Base-by-base conservation (phyloP, 2,113 vertebrate genomes). In the Ondatra zibethicus region DNA sequence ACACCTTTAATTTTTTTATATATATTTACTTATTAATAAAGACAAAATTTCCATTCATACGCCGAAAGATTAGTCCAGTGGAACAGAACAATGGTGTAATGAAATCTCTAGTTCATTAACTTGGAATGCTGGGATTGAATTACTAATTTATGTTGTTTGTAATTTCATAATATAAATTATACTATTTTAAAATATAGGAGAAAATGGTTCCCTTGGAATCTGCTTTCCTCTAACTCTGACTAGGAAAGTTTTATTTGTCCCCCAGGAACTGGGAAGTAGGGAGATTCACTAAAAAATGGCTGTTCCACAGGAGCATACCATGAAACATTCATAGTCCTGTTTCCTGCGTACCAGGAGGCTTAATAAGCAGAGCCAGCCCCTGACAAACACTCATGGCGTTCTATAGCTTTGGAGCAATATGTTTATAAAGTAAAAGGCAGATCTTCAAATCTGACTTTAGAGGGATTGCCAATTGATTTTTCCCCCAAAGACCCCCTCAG, bases 41-140 rank as follows among this genome's bases (percentile, higher is more conserved):
- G 97, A 98, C 96, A 77, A 98, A 97, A 95, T 97, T 98, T 98
- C 97, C 97, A 89, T 98, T 97, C 98, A 95, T 96, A 98, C 95
- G 98, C 93, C 92, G 97, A 98, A 98, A 55, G 96, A 98, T 97
- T 97, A 97, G 98, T 98, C 98, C 98, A 98, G 97, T 98, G 98
- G 98, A 98, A 98, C 98, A 98, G 98, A 99, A 99, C 98, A 99
- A 98, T 98, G 98, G 98, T 97, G 98, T 94, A 98, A 92, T 95
- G 96, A 98, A 98, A 97, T 94, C 94, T 95, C 98, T 95, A 94
- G 97, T 98, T 98, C 98, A 98, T 99, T 98, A 99, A 98, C 98
- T 97, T 97, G 98, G 98, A 99, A 99, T 98, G 98, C 95, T 95
- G 98, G 80, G 97, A 98, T 98, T 98, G 98, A 98, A 98, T 99